These are phyloP conservation scores for Sander lucioperca DNA, from an alignment of 2,113 vertebrate genomes.

Conservation along the genomic window DNA sequence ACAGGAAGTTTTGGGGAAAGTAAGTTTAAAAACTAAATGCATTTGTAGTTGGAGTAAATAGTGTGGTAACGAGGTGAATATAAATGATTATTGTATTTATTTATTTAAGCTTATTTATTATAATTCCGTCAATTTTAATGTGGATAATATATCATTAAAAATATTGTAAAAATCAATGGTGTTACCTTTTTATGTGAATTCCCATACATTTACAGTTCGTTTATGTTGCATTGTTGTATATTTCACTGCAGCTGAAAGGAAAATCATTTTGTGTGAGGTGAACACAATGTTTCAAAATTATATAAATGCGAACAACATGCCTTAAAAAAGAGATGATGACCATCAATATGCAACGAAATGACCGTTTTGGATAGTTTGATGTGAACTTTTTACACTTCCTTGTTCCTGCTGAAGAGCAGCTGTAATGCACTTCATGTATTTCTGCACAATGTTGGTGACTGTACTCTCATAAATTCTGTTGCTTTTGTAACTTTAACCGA, in stretches of 20 bases:
- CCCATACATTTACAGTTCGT: slow-evolving; percentile 54
- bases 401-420: slow-evolving; percentile 56
- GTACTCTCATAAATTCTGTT: slow-evolving; percentile 68
- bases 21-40: slow-evolving; percentile 36
- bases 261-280: slow-evolving; percentile 39
- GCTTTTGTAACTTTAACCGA: slow-evolving; percentile 69
- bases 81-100: slow-evolving; percentile 74
- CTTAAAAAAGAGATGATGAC: slow-evolving; percentile 70
- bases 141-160: slow-evolving; percentile 71
- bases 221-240: slow-evolving; percentile 68
- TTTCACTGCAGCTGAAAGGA: slow-evolving; percentile 49
- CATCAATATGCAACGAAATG: slow-evolving; percentile 77
- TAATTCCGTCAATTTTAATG: slow-evolving; percentile 67
- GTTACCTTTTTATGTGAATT: slow-evolving; percentile 66
- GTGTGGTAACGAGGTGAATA: slow-evolving; percentile 71
- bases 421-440: slow-evolving; percentile 73
- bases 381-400: slow-evolving; percentile 69
- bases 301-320: slow-evolving; percentile 63
- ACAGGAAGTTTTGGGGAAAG: slow-evolving; percentile 23
- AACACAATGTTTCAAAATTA: slow-evolving; percentile 43
- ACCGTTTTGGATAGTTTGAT: slow-evolving; percentile 67
- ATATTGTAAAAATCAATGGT: slow-evolving; percentile 67
- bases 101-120: slow-evolving; percentile 74
- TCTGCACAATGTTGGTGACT: slow-evolving; percentile 74
- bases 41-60: slow-evolving; percentile 69